phyloP scores from a whole-genome alignment of 2,113 vertebrate species.

The Nanger granti region DNA sequence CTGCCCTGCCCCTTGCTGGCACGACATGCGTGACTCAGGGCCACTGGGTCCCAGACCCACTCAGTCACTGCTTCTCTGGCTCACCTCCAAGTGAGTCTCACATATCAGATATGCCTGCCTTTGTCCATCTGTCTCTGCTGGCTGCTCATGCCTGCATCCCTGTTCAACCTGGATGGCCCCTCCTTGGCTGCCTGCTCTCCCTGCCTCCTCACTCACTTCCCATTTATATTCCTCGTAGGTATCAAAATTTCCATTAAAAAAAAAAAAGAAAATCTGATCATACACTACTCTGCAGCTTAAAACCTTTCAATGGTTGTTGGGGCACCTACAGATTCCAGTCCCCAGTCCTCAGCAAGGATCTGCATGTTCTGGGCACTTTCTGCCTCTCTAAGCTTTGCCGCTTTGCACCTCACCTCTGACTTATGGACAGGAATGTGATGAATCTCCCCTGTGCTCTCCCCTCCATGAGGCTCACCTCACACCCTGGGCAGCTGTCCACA shows the following conservation, averaged over 20 bases:
- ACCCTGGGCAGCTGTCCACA: rapidly evolving
- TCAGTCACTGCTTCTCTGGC: not conserved
- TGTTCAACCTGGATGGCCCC: not conserved
- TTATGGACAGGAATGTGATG: not conserved
- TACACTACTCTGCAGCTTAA: rapidly evolving
- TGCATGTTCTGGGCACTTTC: not conserved
- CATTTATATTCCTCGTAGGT: not conserved
- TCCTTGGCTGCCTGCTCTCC: rapidly evolving
- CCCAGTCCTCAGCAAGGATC: no score
- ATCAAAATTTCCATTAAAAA: not conserved
- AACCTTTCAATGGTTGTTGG: not conserved
- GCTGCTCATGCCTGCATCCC: rapidly evolving
- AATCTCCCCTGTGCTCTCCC: rapidly evolving
- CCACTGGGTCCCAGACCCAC: not conserved
- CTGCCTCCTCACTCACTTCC: not conserved
- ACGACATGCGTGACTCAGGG: not conserved
- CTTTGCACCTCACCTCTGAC: not conserved
- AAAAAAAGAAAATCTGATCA: not conserved
- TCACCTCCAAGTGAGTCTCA: not conserved
- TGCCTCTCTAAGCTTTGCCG: not conserved
- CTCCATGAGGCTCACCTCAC: no score
- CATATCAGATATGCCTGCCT: not conserved
- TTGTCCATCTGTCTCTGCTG: no score
- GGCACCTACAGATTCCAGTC: not conserved
- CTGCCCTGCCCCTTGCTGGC: no score